Base-by-base conservation (phyloP, 2,113 vertebrate genomes). In the Erythrocebus patas region DNA sequence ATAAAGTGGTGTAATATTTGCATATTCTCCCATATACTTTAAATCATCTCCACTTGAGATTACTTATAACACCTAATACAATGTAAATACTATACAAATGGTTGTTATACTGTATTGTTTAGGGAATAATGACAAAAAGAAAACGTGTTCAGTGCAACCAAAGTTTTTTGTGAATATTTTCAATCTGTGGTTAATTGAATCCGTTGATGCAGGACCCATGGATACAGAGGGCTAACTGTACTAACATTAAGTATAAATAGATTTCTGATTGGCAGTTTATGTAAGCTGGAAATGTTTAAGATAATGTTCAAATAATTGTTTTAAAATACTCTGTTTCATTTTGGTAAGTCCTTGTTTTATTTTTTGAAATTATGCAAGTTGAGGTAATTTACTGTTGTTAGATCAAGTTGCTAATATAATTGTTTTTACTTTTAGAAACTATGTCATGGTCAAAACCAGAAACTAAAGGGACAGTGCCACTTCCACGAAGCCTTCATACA, bases 401-500 rank as follows among this genome's bases (percentile, higher is more conserved):
- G 61, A 52, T 76, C 72, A 88, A 91, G 30, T 79, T 96, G 40
- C 78, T 95, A 93, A 97, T 95, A n/a, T 93, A n/a, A 32, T 96
- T 96, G 95, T 90, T 98, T 91, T 98, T 94, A 96, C 82, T 98
- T 98, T 95, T 97, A 99, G 99, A 99, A 98, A 99, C 99, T 59
- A 99, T 99, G 99, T 99, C 99, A 75, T 99, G 99, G 99, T 99
- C 99, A 86, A 98, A 97, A 96, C 99, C 99, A 96, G 98, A 99
- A 98, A 99, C 99, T 59, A 99, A 99, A 97, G 99, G 99, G 79
- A 98, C 98, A 78, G 98, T 97, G 1, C 99, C 99, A 55, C 98
- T 99, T 97, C 99, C 99, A 97, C 99, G 99, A 98, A 99, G 99
- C 97, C 99, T 99, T 92, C 99, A 99, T 98, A 99, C 99, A 32